Percentiles rank a stretch among this genome's conserved stretches.
These are phyloP conservation scores for Seira musarum DNA, from an alignment of 2,888 invertebrate genomes.

Conservation along the genomic window DNA sequence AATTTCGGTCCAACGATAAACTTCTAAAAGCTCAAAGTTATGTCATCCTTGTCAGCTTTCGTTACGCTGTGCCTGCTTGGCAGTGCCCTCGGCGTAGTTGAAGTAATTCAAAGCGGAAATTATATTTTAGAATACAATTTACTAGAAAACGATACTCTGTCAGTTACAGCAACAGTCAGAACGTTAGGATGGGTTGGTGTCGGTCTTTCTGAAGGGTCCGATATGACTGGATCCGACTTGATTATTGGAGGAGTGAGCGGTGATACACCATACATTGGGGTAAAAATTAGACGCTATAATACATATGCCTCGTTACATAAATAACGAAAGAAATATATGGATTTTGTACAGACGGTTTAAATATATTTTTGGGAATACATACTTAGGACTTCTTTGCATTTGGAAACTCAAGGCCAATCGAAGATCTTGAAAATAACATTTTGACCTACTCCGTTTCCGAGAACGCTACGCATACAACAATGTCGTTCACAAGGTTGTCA, in stretches of 20 bases:
- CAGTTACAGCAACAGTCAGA: conserved; percentile 40
- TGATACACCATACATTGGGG: conserved; percentile 23
- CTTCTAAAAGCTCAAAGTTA: too few species aligned
- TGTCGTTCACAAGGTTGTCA: conserved; percentile 38
- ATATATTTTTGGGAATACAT: background rate
- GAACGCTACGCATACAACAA: conserved; percentile 42
- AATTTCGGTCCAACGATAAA: too few species aligned
- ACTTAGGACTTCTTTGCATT: conserved; percentile 37
- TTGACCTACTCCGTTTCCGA: conserved; percentile 25
- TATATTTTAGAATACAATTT: conserved; percentile 42
- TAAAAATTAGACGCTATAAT: too few species aligned
- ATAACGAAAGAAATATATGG: background rate
- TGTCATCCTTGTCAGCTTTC: background rate
- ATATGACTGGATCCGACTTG: conserved; percentile 33
- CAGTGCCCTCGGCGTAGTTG: conserved; percentile 22
- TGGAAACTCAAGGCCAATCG: conserved; percentile 30
- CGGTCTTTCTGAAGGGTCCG: conserved; percentile 36
- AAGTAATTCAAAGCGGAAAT: conserved; percentile 35
- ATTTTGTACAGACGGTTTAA: background rate
- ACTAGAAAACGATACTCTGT: conserved; percentile 31
- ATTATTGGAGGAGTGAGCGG: conserved; percentile 41
- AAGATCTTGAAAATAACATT: conserved; percentile 30
- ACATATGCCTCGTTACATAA: too few species aligned
- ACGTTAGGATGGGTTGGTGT: conserved; percentile 48
- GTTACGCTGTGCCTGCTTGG: background rate